A percentile compares a stretch with the other conserved stretches of the same genome.
Conservation (phyloP, 2,888 invertebrate species). For the Hydroisotoma schaefferi region DNA sequence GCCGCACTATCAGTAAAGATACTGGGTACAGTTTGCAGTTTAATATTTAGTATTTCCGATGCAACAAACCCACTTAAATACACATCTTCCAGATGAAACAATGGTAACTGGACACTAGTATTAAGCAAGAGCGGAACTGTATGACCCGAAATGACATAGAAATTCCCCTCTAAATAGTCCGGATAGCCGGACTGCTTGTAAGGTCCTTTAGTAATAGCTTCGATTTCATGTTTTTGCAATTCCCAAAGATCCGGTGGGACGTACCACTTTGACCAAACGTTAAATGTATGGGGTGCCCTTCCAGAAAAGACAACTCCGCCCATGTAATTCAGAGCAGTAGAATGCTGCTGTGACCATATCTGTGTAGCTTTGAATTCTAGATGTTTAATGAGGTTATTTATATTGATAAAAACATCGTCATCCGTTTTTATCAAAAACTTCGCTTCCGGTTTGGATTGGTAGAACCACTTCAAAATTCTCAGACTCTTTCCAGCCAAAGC, state of each 20-base stretch:
- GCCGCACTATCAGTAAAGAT: constrained; percentile 28
- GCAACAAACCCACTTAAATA: constrained; percentile 34
- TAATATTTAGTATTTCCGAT: constrained; percentile 25
- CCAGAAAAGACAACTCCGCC: constrained; percentile 27
- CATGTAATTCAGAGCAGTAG: constrained; percentile 11
- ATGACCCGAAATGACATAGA: constrained; percentile 27
- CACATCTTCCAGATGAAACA: constrained; percentile 37
- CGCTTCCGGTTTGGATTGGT: constrained; percentile 15
- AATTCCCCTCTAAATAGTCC: constrained; percentile 36
- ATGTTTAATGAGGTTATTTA: constrained; percentile 25
- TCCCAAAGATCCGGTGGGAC: constrained; percentile 30
- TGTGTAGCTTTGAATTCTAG: constrained; percentile 6
- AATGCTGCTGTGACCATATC: not conserved
- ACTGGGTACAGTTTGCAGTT: constrained; percentile 24
- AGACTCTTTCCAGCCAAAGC: constrained; percentile 32
- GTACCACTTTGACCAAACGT: constrained; percentile 37
- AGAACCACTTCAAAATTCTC: constrained; percentile 36
- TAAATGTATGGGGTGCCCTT: constrained; percentile 28
- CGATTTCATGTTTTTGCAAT: not conserved
- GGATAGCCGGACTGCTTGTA: constrained; percentile 14
- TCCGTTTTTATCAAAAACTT: constrained; percentile 38
- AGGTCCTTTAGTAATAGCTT: not conserved
- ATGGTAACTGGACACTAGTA: constrained; percentile 20
- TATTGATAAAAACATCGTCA: constrained; percentile 36
- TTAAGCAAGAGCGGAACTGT: constrained; percentile 18